These are phyloP conservation scores for Mesoclemmys tuberculata DNA, from an alignment of 2,113 vertebrate genomes.

Conservation along the genomic window DNA sequence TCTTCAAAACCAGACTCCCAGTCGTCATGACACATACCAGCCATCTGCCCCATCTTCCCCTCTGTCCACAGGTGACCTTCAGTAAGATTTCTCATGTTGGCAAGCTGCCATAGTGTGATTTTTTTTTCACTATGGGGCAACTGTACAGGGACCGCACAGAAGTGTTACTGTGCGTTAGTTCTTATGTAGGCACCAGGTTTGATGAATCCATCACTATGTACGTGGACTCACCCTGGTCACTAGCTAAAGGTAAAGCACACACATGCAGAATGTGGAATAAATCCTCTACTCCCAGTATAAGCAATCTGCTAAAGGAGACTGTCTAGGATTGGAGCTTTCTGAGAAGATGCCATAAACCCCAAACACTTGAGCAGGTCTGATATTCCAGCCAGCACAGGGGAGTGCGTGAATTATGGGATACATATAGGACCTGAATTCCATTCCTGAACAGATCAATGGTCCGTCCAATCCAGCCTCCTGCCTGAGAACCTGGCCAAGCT, in stretches of 20 bases:
- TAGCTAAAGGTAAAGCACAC: neutral
- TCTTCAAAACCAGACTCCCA: conserved; percentile 3
- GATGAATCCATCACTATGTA: neutral
- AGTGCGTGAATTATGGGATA: neutral
- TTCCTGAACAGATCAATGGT: neutral
- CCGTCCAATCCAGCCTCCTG: neutral
- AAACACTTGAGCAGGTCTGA: neutral
- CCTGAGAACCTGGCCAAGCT: neutral
- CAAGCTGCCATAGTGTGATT: accelerated
- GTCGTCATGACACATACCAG: neutral
- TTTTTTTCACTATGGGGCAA: accelerated
- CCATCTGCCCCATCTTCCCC: neutral
- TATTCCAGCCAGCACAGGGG: neutral
- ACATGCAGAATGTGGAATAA: neutral
- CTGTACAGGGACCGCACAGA: neutral
- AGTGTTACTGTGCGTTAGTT: neutral
- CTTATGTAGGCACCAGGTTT: neutral
- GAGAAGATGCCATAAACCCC: neutral
- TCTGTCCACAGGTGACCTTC: neutral
- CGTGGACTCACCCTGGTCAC: neutral
- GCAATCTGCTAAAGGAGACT: neutral
- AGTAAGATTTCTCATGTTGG: neutral
- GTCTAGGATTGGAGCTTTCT: neutral
- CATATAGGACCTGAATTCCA: neutral
- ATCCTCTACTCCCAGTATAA: neutral